Evolutionary conservation across 92 coral and sea anemone genomes (phyloP), one percentile per base, ranked within the genome.

Genomic region (Montipora capitata): DNA sequence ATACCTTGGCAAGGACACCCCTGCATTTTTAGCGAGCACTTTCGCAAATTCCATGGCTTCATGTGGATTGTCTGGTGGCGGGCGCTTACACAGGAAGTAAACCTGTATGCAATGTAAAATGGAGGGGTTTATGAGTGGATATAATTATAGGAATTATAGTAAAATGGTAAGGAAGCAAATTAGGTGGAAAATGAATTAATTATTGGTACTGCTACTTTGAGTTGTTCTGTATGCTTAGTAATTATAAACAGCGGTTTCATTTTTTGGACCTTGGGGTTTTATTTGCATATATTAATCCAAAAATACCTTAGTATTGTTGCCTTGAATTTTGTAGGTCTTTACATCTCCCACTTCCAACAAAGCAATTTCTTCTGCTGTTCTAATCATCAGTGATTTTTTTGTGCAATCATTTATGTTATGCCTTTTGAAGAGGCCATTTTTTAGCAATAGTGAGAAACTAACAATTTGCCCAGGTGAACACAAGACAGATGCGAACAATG

Each of bases 311-410:
- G 74, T 42, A 1, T 69, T 69, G 74, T 69, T 69, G 3, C 48
- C 74, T 69, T 69, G 74, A 69, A 69, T 39, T 69, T 69, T 69
- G 43, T 69, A 38, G 45, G 44, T 69, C 45, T 69, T 69, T 7
- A 69, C 6, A 69, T 39, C 51, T 69, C 74, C 74, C n/a, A 69
- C 74, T 39, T 69, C 74, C 74, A 69, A 35, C 48, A 69, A 69
- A 18, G 74, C 74, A 69, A 69, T 69, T 42, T 69, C 74, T 0
- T 18, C 74, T 69, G 74, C 74, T 69, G 74, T 69, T 69, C 1
- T 69, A 35, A 69, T 69, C 74, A 69, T 69, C 3, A 69, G 74
- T 69, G 74, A 69, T 27, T 69, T 69, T 69, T 69, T 69, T 69
- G 74, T 69, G 74, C 74, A 69, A 1, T 69, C 16, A 69, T 69